phyloP scores from a whole-genome alignment of 2,113 vertebrate species.

The Hydropotes inermis region DNA sequence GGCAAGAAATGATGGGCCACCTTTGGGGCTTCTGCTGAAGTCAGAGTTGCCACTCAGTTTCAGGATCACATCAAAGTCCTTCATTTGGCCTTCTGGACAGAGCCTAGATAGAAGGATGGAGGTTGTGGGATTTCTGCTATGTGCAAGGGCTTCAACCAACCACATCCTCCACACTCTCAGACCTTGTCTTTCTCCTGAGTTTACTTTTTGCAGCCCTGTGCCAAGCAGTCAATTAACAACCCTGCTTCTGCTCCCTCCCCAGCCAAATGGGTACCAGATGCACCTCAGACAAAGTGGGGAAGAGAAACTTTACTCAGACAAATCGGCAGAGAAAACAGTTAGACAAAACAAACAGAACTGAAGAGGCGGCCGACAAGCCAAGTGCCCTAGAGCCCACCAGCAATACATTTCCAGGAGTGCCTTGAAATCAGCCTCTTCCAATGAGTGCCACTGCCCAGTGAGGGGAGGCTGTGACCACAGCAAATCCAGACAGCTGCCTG shows the following conservation, averaged over 20 bases:
- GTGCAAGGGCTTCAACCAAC: background rate
- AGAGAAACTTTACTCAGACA: slow-evolving; percentile 34
- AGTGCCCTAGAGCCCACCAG: slow-evolving; percentile 42
- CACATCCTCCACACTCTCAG: background rate
- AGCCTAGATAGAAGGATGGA: background rate
- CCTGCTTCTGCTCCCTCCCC: background rate
- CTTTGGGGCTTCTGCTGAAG: background rate
- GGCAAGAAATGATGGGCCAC: background rate
- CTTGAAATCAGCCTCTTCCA: background rate
- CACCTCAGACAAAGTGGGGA: slow-evolving; percentile 3
- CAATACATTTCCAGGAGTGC: slow-evolving; percentile 59
- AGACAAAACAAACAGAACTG: slow-evolving; percentile 64
- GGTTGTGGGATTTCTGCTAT: background rate
- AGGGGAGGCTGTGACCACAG: background rate
- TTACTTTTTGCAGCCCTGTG: background rate
- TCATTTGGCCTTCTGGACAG: background rate
- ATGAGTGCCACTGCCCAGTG: background rate
- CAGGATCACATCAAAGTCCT: background rate
- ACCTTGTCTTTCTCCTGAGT: background rate
- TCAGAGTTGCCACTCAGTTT: background rate
- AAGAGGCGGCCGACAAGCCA: background rate
- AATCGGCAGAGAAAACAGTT: slow-evolving; percentile 69
- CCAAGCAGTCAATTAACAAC: slow-evolving; percentile 22
- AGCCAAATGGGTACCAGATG: slow-evolving; percentile 67
- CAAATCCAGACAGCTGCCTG: background rate